Base-by-base conservation (phyloP, 1,140 invertebrate genomes). In the Diploscapter pachys region DNA sequence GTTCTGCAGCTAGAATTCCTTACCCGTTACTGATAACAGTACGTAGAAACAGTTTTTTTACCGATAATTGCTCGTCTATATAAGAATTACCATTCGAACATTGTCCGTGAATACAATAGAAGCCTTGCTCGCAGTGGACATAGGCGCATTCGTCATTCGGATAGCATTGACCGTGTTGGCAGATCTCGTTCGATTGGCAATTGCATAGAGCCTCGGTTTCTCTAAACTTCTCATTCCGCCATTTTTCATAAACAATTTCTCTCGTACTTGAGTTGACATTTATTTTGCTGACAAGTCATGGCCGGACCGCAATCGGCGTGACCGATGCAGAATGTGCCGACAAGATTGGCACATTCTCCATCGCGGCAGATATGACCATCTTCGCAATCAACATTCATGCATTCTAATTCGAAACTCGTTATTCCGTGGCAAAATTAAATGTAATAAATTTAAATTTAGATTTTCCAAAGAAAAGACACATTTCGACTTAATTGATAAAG, bases 341-440 rank as follows among this genome's bases (percentile, higher is more conserved):
- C 49, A 5, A 83, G 55, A 48, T 78, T 82, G 50, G 68, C 65
- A 69, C 82, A 83, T 63, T 77, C 79, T n/a, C 82, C 82, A 71
- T 83, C 82, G 5, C 82, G 57, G 53, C 82, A 83, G 5, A 84
- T 9, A 72, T 85, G 78, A 62, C 65, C 70, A 56, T 85, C 79
- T n/a, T 79, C 76, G 68, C 82, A 83, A 4, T 80, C 63, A 5
- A 84, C 74, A 52, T 78, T 81, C 13, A 71, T 66, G 55, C 82
- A 83, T 75, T 77, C 82, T 83, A 62, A 31, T 31, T 31, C 31
- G 31, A 31, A 31, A 31, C 31, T 31, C 31, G 31, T 31, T 31
- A 31, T 31, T 31, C 31, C 31, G 31, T 31, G 31, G 31, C 31
- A 31, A 31, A 31, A 31, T 31, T 31, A 31, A 31, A 31, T 31